A percentile compares a stretch with the other conserved stretches of the same genome.
Evolutionary conservation across 1,140 invertebrate genomes (phyloP).

Genomic region (Saccostrea glomerata): DNA sequence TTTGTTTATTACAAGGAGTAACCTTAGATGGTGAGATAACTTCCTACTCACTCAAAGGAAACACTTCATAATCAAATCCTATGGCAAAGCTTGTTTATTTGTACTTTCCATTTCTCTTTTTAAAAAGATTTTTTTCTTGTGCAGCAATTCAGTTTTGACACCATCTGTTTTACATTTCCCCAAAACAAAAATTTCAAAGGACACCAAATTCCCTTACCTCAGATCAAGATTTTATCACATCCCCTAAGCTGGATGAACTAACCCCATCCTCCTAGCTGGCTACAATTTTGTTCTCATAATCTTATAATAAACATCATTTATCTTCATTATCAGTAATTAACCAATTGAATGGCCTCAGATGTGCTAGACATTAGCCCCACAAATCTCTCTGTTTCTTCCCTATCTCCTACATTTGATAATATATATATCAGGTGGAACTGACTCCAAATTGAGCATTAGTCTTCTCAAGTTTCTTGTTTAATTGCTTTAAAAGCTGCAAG

Average conservation of each 20-base stretch:
- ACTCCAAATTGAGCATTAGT: slow-evolving; percentile 9
- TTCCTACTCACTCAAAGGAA: background rate
- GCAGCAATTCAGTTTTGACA: background rate
- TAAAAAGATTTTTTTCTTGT: too few relatives aligned
- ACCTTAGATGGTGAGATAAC: slow-evolving; percentile 5
- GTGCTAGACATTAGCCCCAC: slow-evolving; percentile 3
- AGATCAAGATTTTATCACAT: background rate
- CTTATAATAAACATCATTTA: slow-evolving; percentile 24
- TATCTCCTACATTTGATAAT: slow-evolving; percentile 34
- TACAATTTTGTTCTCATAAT: slow-evolving; percentile 32
- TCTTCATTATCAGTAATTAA: slow-evolving; percentile 37
- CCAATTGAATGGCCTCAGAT: slow-evolving; percentile 22
- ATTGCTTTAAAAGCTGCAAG: slow-evolving; percentile 36
- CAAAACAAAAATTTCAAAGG: background rate
- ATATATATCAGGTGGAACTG: slow-evolving; percentile 31
- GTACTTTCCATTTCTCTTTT: background rate
- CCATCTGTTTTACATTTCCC: background rate
- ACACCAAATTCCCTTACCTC: slow-evolving; percentile 8
- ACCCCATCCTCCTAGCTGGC: background rate
- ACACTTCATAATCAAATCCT: background rate
- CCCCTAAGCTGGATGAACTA: background rate
- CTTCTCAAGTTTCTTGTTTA: slow-evolving; percentile 35
- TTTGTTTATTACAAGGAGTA: slow-evolving; percentile 37
- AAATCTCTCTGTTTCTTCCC: background rate
- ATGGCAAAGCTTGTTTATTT: slow-evolving; percentile 2